Percentiles rank a stretch among this genome's conserved stretches.
phyloP scores from a whole-genome alignment of 2,797 vertebrate genomes.

The Potorous gilbertii region DNA sequence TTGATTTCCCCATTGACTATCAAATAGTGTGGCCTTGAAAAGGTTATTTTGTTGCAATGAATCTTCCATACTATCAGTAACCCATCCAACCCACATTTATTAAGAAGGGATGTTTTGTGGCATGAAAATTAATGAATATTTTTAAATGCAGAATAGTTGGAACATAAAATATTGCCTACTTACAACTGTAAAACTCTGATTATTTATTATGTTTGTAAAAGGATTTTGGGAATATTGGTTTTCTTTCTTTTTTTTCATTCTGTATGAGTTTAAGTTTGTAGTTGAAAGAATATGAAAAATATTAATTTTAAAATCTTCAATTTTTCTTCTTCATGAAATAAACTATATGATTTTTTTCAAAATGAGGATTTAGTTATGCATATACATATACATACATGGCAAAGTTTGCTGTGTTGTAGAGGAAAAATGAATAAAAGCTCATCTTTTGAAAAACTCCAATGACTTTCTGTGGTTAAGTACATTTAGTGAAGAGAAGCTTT shows the following conservation, averaged over 20 bases:
- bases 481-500: background rate
- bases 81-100: background rate
- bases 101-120: background rate
- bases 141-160: background rate
- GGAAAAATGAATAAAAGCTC: background rate
- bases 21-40: background rate
- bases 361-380: background rate
- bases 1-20: background rate
- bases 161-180: background rate
- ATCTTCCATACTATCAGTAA: background rate
- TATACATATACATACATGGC: background rate
- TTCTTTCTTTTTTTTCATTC: background rate
- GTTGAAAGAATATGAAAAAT: background rate
- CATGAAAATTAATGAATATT: background rate
- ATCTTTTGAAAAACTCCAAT: background rate
- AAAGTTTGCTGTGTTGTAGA: background rate
- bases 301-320: background rate
- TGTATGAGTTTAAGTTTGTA: background rate
- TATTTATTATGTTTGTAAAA: background rate
- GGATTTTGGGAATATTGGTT: background rate
- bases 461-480: background rate
- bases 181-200: background rate
- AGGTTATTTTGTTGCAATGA: background rate
- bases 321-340: background rate
- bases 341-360: background rate